Conservation (phyloP, 2,888 invertebrate genomes). For the Pseudococcus longispinus region DNA sequence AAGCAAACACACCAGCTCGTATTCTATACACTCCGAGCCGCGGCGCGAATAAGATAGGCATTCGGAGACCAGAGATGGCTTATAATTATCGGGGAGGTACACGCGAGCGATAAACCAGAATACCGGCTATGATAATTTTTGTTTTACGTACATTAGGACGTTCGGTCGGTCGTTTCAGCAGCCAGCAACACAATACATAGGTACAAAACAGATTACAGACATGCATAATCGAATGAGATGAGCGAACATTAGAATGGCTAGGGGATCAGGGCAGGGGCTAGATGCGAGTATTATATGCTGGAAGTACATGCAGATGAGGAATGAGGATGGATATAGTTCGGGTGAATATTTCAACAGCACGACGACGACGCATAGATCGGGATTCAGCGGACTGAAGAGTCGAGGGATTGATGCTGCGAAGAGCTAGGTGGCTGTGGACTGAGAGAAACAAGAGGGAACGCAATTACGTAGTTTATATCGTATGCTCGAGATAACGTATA, state of each 20-base stretch:
- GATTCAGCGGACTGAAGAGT: not conserved
- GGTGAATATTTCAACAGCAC: not conserved
- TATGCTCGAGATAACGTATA: not conserved
- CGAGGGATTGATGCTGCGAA: not conserved
- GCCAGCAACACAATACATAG: not conserved
- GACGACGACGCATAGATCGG: too few relatives aligned
- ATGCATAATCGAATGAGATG: not conserved
- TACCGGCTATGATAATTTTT: conserved; percentile 1
- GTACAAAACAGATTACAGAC: not conserved
- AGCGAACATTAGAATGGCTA: not conserved
- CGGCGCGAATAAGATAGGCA: not conserved
- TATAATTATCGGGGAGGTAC: conserved; percentile 2
- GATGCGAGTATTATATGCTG: not conserved
- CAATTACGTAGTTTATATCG: not conserved
- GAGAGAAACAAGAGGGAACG: not conserved
- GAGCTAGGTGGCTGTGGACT: not conserved
- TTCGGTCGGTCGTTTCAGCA: not conserved
- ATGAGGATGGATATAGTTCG: too few relatives aligned
- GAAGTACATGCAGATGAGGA: too few relatives aligned
- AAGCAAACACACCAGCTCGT: too few relatives aligned
- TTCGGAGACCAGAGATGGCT: not conserved
- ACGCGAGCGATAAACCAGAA: conserved; percentile 12
- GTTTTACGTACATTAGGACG: not conserved
- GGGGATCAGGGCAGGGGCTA: not conserved
- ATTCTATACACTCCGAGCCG: not conserved